These are phyloP conservation scores for Laticauda colubrina DNA, from an alignment of 2,113 vertebrate species.

Conservation along the genomic window DNA sequence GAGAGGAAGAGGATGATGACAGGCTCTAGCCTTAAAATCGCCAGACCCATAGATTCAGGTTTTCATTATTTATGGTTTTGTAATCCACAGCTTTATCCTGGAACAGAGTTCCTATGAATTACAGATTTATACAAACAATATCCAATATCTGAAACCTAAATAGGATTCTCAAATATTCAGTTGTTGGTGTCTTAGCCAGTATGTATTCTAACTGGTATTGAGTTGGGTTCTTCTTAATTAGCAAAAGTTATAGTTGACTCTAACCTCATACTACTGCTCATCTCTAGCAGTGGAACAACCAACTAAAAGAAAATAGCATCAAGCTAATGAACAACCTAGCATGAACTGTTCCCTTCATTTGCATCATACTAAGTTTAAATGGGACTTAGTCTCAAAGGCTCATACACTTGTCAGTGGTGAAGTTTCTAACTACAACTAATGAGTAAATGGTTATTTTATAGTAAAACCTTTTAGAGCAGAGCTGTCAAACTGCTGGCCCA, in stretches of 20 bases:
- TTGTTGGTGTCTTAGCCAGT: background rate
- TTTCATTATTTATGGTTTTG: background rate
- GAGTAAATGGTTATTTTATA: background rate
- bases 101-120: background rate
- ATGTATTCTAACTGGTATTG: background rate
- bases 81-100: background rate
- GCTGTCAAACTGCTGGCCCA: too few relatives aligned
- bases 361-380: background rate
- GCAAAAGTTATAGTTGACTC: background rate
- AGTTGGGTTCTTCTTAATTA: slow-evolving; percentile 13
- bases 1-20: background rate
- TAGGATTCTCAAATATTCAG: background rate
- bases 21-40: background rate
- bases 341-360: background rate
- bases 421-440: background rate
- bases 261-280: slow-evolving; percentile 9
- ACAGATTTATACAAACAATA: background rate
- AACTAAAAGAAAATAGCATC: background rate
- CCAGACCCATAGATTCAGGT: background rate
- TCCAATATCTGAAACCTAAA: background rate
- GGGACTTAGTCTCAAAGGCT: background rate
- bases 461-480: background rate
- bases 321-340: background rate
- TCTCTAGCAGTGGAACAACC: background rate
- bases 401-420: background rate